Percentiles rank a stretch among this genome's conserved stretches.
phyloP scores from a whole-genome alignment of 2,113 vertebrate species.

The Isichthys henryi region DNA sequence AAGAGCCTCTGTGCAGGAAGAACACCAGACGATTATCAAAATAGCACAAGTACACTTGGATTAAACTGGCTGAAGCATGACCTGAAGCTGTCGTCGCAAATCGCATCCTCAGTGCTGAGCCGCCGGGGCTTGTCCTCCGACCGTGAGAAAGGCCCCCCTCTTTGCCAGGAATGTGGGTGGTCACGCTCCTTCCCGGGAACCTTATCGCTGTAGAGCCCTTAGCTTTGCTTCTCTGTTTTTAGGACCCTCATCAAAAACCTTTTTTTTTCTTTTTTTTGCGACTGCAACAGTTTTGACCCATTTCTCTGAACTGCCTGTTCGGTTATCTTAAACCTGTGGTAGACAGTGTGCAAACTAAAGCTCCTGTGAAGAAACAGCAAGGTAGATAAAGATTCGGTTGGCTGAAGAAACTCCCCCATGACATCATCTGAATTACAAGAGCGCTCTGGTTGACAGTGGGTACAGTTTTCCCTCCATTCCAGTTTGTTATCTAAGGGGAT shows the following conservation, averaged over 20 bases:
- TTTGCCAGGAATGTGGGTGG: conserved; percentile 47
- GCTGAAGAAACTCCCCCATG: not conserved
- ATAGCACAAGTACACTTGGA: not conserved
- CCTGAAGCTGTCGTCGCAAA: conserved; percentile 20
- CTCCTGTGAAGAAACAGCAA: not conserved
- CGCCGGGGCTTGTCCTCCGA: conserved; percentile 38
- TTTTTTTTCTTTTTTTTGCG: not conserved
- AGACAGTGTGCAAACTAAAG: not conserved
- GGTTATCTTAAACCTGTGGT: not conserved
- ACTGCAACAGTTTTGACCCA: not conserved
- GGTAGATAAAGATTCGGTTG: not conserved
- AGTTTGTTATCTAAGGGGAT: not conserved
- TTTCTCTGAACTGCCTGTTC: not conserved
- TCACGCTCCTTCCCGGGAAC: conserved; percentile 31
- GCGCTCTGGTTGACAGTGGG: not conserved
- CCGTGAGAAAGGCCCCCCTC: conserved; percentile 46
- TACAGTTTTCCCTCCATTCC: not conserved
- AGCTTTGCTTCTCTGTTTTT: not conserved
- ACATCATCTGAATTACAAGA: not conserved
- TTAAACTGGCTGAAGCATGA: conserved; percentile 28
- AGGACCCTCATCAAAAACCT: not conserved
- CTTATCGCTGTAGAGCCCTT: conserved; percentile 22
- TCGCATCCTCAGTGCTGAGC: conserved; percentile 44
- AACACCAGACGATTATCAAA: not conserved
- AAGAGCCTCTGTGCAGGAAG: not conserved